A percentile compares a stretch with the other conserved stretches of the same genome.
phyloP scores from a whole-genome alignment of 2,888 invertebrate genomes.

The Campoplex nolae region DNA sequence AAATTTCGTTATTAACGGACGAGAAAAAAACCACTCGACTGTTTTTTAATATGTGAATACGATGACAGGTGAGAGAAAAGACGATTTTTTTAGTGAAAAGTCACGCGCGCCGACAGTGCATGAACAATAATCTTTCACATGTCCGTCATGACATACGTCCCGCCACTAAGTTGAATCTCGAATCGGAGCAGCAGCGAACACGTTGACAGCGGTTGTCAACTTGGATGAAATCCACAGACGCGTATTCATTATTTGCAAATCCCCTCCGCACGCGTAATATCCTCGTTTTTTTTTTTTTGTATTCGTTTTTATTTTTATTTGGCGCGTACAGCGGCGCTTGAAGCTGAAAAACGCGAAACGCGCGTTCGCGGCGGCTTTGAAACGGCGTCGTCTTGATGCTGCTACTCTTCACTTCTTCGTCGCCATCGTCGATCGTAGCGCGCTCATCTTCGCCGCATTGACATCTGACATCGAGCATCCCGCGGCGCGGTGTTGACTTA shows the following conservation, averaged over 20 bases:
- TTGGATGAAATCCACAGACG: background rate
- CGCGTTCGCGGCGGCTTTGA: background rate
- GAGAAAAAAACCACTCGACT: background rate
- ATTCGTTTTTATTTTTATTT: background rate
- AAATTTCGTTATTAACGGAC: background rate
- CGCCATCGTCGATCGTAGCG: constrained; percentile 17
- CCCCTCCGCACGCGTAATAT: background rate
- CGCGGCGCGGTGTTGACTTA: constrained; percentile 1
- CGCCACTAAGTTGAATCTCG: constrained; percentile 1
- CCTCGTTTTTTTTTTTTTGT: background rate
- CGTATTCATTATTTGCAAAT: background rate
- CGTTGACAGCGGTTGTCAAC: constrained; percentile 40
- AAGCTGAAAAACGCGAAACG: background rate
- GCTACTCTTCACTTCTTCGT: background rate
- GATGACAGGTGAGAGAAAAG: background rate
- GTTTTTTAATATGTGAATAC: background rate
- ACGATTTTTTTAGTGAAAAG: background rate
- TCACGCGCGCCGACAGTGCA: background rate
- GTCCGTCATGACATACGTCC: background rate
- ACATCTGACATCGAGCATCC: constrained; percentile 15
- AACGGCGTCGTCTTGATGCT: constrained; percentile 7
- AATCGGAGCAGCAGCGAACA: background rate
- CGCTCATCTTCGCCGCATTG: constrained; percentile 13
- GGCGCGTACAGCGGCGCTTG: background rate
- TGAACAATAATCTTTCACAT: constrained; percentile 3